Evolutionary conservation across 1,140 invertebrate genomes (phyloP), one percentile per base, ranked within the genome.

Genomic region (Neodiprion fabricii): DNA sequence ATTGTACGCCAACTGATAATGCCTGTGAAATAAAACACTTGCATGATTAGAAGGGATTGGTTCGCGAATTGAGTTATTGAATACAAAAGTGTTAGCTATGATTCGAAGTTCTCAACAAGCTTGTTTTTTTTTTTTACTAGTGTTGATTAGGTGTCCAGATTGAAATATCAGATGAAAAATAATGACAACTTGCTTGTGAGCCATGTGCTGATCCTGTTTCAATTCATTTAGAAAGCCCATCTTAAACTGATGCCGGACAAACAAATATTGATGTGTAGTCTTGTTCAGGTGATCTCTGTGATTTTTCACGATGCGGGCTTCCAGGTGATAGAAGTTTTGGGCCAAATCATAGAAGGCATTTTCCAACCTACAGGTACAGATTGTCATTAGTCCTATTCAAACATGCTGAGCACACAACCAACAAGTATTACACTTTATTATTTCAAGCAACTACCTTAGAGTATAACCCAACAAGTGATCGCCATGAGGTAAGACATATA

Each of bases 161-260:
- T 71, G 69, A n/a, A 73, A 75, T 53, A 76, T 67, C 69, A 77
- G n/a, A 75, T 65, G 49, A 11, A 73, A 48, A 74, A 72, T 77
- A 21, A 21, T 14, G 50, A 14, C 61, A 71, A 53, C 89, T 89
- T 90, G 96, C 94, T 98, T 98, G 77, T 97, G 92, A 47, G 97
- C 96, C 12, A 94, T 94, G 82, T 93, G 93, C 74, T 93, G 91
- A 85, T 99, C 98, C 83, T 97, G 96, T 81, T 95, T 95, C 68
- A 99, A 86, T 89, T 99, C 98, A 87, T 96, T 96, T 66, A 98
- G 92, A 89, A 98, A 99, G n/a, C 94, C 98, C 83, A 99, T 94
- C 90, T 99, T 99, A 83, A 98, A 99, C 81, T 98, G 96, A 90
- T 99, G 97, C 28, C 98, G 89, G 5, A 99, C 96, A 91, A 96